Base-by-base conservation (phyloP, 2,888 invertebrate genomes). In the Noctua comes region DNA sequence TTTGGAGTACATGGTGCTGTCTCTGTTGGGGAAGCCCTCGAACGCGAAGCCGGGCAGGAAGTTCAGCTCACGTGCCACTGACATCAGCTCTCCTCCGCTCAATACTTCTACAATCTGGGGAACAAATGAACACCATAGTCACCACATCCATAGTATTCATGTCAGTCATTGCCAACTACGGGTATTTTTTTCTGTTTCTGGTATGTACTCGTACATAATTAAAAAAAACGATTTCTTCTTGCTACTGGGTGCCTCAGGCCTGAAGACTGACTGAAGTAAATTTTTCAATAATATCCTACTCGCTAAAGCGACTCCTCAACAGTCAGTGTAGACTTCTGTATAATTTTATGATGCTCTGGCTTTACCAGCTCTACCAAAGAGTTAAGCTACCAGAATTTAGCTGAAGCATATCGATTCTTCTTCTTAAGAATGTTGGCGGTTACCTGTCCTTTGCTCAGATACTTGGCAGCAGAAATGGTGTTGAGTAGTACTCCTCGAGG, bases 11-110 rank as follows among this genome's bases (percentile, higher is more conserved):
- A 98, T 97, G 0, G 98, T 98, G 76, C 99, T 99, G 94, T 99
- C 99, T 79, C 99, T 97, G 96, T 99, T 99, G 0, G 99, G 99
- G 92, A 98, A 99, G 0, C 99, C 99, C 96, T 99, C 99, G 75
- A 99, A 97, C 24, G 99, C 98, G 92, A 99, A 99, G 0, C 99
- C 99, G 0, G 99, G 99, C 76, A 99, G 97, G 95, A 99, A 99
- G 92, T 99, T 98, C 74, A 99, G 96, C 0, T 97, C 97, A 68
- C 98, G 97, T 0, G 98, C 98, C 13, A 98, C 97, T 0, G 99
- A 98, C 98, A 99, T 98, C 59, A 99, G 97, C 82, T 98, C 98
- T 2, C 99, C 99, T 7, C 99, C 99, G 46, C 98, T 98, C 1
- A 98, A 97, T 24, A 99, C 98, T 93, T 99, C 99, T 0, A 99